phyloP scores from a whole-genome alignment of 2,797 vertebrate species.

The Falco rusticolus region DNA sequence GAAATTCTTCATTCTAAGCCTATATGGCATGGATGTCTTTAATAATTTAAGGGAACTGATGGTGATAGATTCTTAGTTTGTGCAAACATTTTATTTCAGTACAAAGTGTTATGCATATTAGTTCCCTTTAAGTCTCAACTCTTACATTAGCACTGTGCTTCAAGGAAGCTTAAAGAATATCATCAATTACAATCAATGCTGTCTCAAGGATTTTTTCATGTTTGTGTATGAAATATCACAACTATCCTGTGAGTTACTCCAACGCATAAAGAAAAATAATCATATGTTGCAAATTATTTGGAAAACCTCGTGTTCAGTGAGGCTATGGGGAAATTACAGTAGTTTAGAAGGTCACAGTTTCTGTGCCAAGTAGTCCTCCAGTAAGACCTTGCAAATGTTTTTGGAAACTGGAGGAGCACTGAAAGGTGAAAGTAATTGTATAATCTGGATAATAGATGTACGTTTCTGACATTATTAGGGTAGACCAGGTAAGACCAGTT shows the following conservation, averaged over 20 bases:
- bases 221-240: background rate
- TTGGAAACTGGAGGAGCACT: background rate
- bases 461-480: background rate
- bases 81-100: background rate
- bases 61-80: background rate
- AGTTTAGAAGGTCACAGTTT: background rate
- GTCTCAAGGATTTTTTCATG: background rate
- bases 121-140: background rate
- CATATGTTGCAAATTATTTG: background rate
- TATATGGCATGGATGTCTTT: background rate
- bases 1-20: background rate
- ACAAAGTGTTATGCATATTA: background rate
- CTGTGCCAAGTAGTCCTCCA: background rate
- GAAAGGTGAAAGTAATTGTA: background rate
- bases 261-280: background rate
- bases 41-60: background rate
- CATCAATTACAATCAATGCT: background rate
- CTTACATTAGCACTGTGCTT: background rate
- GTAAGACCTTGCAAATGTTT: background rate
- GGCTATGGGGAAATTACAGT: background rate
- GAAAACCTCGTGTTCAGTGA: background rate
- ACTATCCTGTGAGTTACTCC: background rate
- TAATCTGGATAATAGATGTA: background rate
- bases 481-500: background rate
- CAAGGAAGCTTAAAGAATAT: background rate